Conservation (phyloP, 92 coral and sea anemone genomes). For the Siderastrea radians region DNA sequence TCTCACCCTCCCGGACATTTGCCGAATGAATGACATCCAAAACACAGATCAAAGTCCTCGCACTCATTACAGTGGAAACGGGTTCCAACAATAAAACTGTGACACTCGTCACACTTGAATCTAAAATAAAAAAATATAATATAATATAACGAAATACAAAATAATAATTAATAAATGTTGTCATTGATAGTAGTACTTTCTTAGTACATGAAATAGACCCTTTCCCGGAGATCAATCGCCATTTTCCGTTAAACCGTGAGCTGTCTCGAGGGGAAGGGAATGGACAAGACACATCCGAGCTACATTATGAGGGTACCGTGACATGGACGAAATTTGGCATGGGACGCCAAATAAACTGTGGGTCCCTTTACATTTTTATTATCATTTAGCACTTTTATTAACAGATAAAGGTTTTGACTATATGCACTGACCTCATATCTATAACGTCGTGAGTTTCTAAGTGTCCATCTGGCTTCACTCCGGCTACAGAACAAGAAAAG, state of each 20-base stretch:
- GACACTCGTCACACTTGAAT: slow-evolving; percentile 89
- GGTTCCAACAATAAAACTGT: slow-evolving; percentile 92
- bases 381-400: neutral
- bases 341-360: too few species aligned
- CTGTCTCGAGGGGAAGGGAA: too few species aligned
- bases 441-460: slow-evolving; percentile 86
- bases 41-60: slow-evolving; percentile 89
- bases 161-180: neutral
- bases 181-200: too few species aligned
- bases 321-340: too few species aligned
- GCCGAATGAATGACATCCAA: slow-evolving; percentile 88
- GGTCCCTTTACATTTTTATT: too few species aligned
- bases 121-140: slow-evolving; percentile 31
- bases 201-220: too few species aligned
- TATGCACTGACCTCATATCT: slow-evolving; percentile 76
- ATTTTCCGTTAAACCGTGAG: too few species aligned
- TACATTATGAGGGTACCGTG: too few species aligned
- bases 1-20: slow-evolving; percentile 88
- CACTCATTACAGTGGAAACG: slow-evolving; percentile 95
- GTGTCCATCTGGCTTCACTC: slow-evolving; percentile 91
- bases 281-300: too few species aligned
- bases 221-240: too few species aligned
- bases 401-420: neutral
- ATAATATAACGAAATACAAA: neutral
- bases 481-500: slow-evolving; percentile 61